Conservation (phyloP, 2,888 invertebrate species). For the Petrophora chlorosata region DNA sequence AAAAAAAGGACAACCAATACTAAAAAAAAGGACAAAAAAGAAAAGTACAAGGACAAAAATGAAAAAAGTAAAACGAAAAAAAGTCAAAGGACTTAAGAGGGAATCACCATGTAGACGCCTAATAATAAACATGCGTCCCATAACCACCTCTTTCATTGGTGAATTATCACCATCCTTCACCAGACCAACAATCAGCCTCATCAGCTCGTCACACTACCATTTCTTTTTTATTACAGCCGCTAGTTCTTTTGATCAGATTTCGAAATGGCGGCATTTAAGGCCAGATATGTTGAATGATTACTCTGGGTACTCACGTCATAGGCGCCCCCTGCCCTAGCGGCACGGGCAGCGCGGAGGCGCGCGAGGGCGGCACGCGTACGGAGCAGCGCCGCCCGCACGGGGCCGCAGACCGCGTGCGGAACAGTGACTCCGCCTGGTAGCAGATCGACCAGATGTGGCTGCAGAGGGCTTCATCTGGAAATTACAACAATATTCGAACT, state of each 20-base stretch:
- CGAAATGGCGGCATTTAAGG: neutral
- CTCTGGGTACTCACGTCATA: slow-evolving; percentile 78
- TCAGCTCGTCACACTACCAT: no score
- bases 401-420: slow-evolving; percentile 84
- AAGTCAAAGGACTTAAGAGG: no score
- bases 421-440: slow-evolving; percentile 90
- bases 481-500: neutral
- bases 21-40: no score
- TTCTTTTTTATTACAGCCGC: no score
- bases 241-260: neutral
- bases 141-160: no score
- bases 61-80: no score
- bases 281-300: neutral
- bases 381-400: slow-evolving; percentile 90
- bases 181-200: no score
- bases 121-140: no score
- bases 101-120: no score
- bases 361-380: slow-evolving; percentile 79
- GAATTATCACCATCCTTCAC: no score
- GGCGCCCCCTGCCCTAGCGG: slow-evolving; percentile 89
- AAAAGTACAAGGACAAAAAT: no score
- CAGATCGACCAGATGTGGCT: slow-evolving; percentile 92
- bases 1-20: no score
- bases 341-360: slow-evolving; percentile 81
- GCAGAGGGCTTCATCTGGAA: slow-evolving; percentile 87